A percentile compares a stretch with the other conserved stretches of the same genome.
Evolutionary conservation across 2,888 invertebrate species (phyloP).

Genomic region (Theretra japonica): DNA sequence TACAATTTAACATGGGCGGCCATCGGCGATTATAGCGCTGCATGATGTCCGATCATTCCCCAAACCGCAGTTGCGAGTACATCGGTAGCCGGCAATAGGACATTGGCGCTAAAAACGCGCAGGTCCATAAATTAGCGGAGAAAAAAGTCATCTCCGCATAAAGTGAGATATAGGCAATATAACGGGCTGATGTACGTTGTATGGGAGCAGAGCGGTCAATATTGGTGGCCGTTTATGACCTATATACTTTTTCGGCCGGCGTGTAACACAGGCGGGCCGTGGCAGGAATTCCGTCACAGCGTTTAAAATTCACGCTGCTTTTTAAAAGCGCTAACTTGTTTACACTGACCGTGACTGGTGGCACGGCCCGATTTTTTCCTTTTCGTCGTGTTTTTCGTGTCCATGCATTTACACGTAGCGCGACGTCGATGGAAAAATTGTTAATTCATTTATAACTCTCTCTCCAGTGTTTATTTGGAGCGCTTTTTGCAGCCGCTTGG

Average conservation of each 20-base stretch:
- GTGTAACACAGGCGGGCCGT: conserved; percentile 50
- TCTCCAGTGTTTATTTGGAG: not conserved
- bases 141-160: conserved; percentile 65
- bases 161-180: conserved; percentile 72
- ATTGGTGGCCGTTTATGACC: conserved; percentile 81
- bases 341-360: conserved; percentile 47
- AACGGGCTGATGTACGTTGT: conserved; percentile 70
- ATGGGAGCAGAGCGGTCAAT: conserved; percentile 74
- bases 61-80: conserved; percentile 38
- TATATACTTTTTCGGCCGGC: conserved; percentile 76
- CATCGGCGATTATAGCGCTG: not conserved
- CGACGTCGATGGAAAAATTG: conserved; percentile 3
- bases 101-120: conserved; percentile 54
- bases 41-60: conserved; percentile 34
- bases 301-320: conserved; percentile 69
- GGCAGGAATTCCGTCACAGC: conserved; percentile 66
- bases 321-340: conserved; percentile 61
- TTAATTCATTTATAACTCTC: not conserved
- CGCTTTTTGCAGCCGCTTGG: not conserved
- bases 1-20: conserved; percentile 33
- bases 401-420: conserved; percentile 11
- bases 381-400: conserved; percentile 9
- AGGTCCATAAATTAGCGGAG: conserved; percentile 65
- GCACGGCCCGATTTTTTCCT: conserved; percentile 39
- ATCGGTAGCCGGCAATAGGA: conserved; percentile 41